Evolutionary conservation across 2,113 vertebrate species (phyloP).

Genomic region (Sclerurus mexicanus): DNA sequence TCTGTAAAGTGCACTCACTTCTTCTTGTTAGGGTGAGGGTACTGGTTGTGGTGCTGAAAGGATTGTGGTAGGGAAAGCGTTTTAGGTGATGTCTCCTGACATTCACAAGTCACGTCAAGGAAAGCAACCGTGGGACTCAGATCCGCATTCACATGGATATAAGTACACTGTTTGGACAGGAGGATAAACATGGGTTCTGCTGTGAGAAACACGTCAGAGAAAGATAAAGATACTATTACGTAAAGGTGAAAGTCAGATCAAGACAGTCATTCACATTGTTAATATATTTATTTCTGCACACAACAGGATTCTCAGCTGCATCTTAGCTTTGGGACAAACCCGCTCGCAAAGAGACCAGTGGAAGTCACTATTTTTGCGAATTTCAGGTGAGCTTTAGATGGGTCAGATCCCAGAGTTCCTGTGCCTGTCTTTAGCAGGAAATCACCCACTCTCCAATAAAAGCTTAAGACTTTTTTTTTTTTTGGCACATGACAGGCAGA

Average conservation of each 20-base stretch:
- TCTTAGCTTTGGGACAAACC: not conserved
- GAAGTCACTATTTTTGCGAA: not conserved
- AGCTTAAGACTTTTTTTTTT: not conserved
- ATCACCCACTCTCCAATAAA: not conserved
- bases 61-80: not conserved
- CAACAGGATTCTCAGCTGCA: not conserved
- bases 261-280: not conserved
- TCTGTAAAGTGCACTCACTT: not conserved
- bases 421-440: not conserved
- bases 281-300: not conserved
- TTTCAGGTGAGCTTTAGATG: not conserved
- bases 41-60: slow-evolving; percentile 41
- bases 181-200: not conserved
- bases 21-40: not conserved
- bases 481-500: not conserved
- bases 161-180: not conserved
- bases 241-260: not conserved
- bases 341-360: not conserved
- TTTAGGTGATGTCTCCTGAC: not conserved
- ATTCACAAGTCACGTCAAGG: not conserved
- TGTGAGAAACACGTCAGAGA: not conserved
- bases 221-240: not conserved
- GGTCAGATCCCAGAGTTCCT: not conserved
- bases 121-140: not conserved
- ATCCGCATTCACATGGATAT: rapidly evolving